These are phyloP conservation scores for Rutpela maculata DNA, from an alignment of 2,888 invertebrate species.

Conservation along the genomic window DNA sequence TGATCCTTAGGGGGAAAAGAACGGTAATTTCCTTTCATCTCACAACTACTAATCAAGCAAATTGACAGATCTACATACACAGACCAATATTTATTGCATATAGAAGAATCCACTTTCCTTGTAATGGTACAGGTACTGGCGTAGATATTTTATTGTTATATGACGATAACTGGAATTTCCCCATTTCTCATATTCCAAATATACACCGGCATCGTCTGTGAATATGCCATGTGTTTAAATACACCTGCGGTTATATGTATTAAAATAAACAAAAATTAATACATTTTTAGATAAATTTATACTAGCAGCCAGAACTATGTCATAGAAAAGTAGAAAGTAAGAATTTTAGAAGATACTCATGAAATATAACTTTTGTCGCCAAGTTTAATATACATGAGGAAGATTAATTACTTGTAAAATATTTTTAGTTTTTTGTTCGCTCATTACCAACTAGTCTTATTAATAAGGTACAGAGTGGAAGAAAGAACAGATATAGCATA, in stretches of 20 bases:
- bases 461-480: no score
- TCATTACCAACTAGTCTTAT: no score
- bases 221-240: not conserved
- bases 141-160: constrained; percentile 13
- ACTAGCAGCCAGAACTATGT: not conserved
- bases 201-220: not conserved
- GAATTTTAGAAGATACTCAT: no score
- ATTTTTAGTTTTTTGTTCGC: no score
- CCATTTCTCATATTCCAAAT: constrained; percentile 7
- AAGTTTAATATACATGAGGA: no score
- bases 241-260: not conserved
- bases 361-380: no score
- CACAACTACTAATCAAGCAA: constrained; percentile 63
- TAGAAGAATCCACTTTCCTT: constrained; percentile 63
- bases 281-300: not conserved
- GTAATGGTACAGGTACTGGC: constrained; percentile 14
- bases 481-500: no score
- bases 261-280: not conserved
- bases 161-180: constrained; percentile 6
- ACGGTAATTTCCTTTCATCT: constrained; percentile 64
- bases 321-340: not conserved
- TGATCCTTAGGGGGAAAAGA: constrained; percentile 48
- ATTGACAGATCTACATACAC: constrained; percentile 58
- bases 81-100: constrained; percentile 47
- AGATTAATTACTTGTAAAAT: no score